Percentiles rank a stretch among this genome's conserved stretches.
These are phyloP conservation scores for Poecilobothrus nobilitatus DNA, from an alignment of 2,888 invertebrate species.

Conservation along the genomic window DNA sequence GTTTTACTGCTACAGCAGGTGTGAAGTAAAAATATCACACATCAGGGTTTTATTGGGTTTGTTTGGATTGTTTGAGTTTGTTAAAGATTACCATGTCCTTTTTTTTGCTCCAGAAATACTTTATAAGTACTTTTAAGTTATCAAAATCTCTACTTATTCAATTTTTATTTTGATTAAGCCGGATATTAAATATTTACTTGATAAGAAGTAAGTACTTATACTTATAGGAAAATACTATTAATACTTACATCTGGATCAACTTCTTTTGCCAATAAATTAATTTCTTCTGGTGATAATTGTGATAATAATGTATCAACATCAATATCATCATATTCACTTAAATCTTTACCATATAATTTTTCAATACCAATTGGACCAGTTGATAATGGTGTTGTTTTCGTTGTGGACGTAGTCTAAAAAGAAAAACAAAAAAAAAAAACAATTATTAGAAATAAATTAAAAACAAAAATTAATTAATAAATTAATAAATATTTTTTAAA, in stretches of 20 bases:
- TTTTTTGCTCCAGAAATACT: too few relatives aligned
- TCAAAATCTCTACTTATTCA: too few relatives aligned
- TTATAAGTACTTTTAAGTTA: too few relatives aligned
- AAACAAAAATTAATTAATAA: neutral
- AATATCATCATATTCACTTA: constrained; percentile 85
- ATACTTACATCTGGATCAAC: constrained; percentile 97
- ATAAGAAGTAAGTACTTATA: too few relatives aligned
- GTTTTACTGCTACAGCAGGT: too few relatives aligned
- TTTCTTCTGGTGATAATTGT: constrained; percentile 89
- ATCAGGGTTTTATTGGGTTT: too few relatives aligned
- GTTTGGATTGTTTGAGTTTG: too few relatives aligned
- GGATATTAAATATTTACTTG: too few relatives aligned
- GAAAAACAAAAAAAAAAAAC: constrained; percentile 15
- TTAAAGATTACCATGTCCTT: too few relatives aligned
- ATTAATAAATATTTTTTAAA: neutral
- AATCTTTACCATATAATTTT: constrained; percentile 81
- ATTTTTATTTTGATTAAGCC: too few relatives aligned
- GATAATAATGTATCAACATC: constrained; percentile 92
- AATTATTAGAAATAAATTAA: constrained; percentile 12
- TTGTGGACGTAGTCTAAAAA: constrained; percentile 77
- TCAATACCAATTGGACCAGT: constrained; percentile 40
- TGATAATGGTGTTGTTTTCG: constrained; percentile 67
- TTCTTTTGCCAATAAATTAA: constrained; percentile 95
- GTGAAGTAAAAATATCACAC: too few relatives aligned
- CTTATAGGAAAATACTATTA: too few relatives aligned